Evolutionary conservation across 1,140 invertebrate genomes (phyloP).

Genomic region (Uloborus diversus): DNA sequence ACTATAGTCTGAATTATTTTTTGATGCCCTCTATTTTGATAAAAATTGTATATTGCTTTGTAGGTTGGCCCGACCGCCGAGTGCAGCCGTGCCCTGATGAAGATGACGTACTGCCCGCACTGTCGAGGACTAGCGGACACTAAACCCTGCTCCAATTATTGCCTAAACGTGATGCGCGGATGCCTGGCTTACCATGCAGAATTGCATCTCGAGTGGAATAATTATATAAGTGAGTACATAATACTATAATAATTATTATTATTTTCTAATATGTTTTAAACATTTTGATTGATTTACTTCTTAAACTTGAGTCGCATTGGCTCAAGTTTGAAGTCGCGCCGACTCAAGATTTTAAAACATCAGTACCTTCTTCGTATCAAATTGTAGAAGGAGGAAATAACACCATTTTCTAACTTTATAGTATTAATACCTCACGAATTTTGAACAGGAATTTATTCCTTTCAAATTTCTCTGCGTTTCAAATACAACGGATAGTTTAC

Average conservation of each 20-base stretch:
- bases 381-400: no score
- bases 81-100: conserved; percentile 80
- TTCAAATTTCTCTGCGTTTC: no score
- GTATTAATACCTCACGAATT: no score
- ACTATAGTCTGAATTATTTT: background rate
- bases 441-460: no score
- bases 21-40: background rate
- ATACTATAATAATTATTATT: conserved; percentile 12
- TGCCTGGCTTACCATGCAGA: conserved; percentile 86
- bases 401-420: no score
- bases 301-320: no score
- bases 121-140: conserved; percentile 78
- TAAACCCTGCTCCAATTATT: conserved; percentile 86
- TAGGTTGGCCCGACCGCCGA: conserved; percentile 72
- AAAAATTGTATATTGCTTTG: background rate
- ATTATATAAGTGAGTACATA: conserved; percentile 82
- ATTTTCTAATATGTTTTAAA: no score
- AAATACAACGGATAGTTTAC: no score
- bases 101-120: conserved; percentile 84
- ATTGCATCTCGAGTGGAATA: conserved; percentile 87
- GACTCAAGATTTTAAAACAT: no score
- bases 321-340: no score
- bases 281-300: no score
- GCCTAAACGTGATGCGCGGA: conserved; percentile 87
- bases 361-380: no score